Conservation (phyloP, 2,113 vertebrate species). For the Oxygymnocypris stewartii region DNA sequence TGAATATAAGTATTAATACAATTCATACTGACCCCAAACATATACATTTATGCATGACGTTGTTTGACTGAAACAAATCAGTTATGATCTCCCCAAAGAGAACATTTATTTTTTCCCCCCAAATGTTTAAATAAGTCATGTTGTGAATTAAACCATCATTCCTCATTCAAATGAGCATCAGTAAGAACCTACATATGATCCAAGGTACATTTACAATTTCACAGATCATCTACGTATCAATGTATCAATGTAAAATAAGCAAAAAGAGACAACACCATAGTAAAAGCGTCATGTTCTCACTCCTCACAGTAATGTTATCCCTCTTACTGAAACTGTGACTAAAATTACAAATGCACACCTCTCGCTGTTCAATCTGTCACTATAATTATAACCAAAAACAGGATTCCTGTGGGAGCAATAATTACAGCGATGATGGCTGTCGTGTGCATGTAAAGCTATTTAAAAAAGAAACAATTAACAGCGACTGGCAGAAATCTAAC, state of each 20-base stretch:
- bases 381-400: conserved; percentile 8
- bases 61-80: too few relatives aligned
- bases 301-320: background rate
- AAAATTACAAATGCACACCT: background rate
- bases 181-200: background rate
- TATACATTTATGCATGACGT: background rate
- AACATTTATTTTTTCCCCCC: too few relatives aligned
- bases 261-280: background rate
- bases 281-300: background rate
- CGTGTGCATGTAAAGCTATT: background rate
- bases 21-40: background rate
- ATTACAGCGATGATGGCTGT: conserved; percentile 5
- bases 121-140: background rate
- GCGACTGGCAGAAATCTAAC: conserved; percentile 2
- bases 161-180: background rate
- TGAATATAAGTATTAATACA: background rate
- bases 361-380: background rate
- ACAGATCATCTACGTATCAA: background rate
- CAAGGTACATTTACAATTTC: background rate
- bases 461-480: conserved; percentile 11
- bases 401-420: background rate
- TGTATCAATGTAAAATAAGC: background rate
- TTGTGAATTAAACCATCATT: background rate
- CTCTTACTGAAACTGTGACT: conserved; percentile 6
- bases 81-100: too few relatives aligned